These are phyloP conservation scores for Nautilus pompilius DNA, from an alignment of 1,140 invertebrate species.

Conservation along the genomic window DNA sequence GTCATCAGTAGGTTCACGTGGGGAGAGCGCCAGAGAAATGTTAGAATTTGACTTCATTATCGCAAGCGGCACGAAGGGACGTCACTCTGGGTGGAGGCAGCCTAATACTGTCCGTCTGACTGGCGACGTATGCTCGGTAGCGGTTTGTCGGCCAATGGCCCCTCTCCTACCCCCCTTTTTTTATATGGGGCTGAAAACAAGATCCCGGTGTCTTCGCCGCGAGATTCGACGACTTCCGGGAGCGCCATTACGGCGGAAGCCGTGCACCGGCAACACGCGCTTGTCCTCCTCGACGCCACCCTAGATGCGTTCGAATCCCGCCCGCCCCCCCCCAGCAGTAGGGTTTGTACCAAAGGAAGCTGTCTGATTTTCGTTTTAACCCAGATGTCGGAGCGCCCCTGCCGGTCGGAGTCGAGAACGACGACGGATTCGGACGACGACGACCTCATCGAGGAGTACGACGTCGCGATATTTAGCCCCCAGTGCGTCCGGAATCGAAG, in stretches of 20 bases:
- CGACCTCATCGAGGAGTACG: constrained; percentile 30
- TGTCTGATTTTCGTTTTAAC: not conserved
- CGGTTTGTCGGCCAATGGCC: no score
- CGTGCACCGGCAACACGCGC: not conserved
- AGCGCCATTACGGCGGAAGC: not conserved
- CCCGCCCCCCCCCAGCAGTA: not conserved
- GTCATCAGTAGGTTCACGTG: no score
- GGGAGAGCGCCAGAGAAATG: no score
- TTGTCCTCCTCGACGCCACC: not conserved
- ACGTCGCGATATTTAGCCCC: constrained; percentile 19
- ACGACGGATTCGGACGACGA: constrained; percentile 22
- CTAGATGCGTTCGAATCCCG: not conserved
- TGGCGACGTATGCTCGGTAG: no score
- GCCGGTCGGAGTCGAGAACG: constrained; percentile 12
- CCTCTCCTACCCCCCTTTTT: no score
- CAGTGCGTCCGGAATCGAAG: constrained; percentile 22
- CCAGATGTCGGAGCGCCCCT: constrained; percentile 28
- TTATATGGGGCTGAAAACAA: no score
- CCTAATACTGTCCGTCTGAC: no score
- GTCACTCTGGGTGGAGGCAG: no score
- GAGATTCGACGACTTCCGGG: not conserved
- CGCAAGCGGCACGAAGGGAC: no score
- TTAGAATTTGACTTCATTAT: no score
- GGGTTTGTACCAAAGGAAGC: not conserved
- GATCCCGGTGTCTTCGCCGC: no score